These are phyloP conservation scores for Tetramorium bicarinatum DNA, from an alignment of 2,888 invertebrate species.

Conservation along the genomic window DNA sequence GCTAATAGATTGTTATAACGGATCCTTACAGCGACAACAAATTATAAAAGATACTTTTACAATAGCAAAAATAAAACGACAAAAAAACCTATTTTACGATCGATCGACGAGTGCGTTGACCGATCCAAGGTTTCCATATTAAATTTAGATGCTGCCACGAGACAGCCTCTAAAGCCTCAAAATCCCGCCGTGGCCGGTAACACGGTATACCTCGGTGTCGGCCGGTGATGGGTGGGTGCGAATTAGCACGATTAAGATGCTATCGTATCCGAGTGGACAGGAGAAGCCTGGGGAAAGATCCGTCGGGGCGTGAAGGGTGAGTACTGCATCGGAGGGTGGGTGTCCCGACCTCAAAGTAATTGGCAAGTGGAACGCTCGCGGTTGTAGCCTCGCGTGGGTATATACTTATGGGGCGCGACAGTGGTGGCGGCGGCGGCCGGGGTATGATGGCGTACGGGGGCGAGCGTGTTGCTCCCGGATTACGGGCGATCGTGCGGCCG, in stretches of 20 bases:
- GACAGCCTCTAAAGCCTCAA: conserved; percentile 50
- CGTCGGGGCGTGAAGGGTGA: conserved; percentile 37
- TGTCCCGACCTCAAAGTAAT: conserved; percentile 82
- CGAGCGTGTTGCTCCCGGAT: conserved; percentile 82
- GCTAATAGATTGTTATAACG: neutral
- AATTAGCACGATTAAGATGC: conserved; percentile 82
- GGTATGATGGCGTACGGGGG: conserved; percentile 65
- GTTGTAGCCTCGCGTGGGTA: conserved; percentile 61
- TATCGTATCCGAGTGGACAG: conserved; percentile 76
- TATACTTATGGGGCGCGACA: conserved; percentile 70
- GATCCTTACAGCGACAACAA: neutral
- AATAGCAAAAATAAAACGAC: neutral
- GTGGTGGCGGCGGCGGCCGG: conserved; percentile 48
- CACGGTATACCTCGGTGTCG: conserved; percentile 39
- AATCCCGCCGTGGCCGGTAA: conserved; percentile 47
- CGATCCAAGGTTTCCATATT: conserved; percentile 21
- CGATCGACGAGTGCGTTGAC: neutral
- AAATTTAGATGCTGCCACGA: conserved; percentile 34
- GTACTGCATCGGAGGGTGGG: conserved; percentile 56
- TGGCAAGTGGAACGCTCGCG: conserved; percentile 82
- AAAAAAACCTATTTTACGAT: neutral
- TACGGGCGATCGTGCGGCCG: conserved; percentile 77
- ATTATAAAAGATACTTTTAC: neutral
- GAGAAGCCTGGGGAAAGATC: conserved; percentile 56
- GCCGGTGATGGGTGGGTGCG: conserved; percentile 60